These are phyloP conservation scores for Tachina grossa DNA, from an alignment of 2,888 invertebrate genomes.

Conservation along the genomic window DNA sequence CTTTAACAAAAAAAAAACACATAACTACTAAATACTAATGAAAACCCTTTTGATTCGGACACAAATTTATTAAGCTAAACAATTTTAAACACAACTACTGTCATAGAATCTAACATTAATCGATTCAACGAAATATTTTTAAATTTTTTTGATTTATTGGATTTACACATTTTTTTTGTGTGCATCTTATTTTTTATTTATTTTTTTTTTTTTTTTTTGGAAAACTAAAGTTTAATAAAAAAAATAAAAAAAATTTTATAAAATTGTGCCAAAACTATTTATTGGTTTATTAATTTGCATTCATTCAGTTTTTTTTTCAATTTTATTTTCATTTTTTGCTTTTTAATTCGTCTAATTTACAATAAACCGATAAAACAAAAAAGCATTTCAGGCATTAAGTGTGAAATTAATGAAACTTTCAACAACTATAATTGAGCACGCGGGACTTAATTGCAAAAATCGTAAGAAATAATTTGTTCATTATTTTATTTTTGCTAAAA, in stretches of 20 bases:
- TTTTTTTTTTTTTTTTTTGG: too few relatives aligned
- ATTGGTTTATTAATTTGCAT: constrained; percentile 9
- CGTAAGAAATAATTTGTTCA: neutral
- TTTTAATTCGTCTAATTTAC: neutral
- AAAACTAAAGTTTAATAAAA: neutral
- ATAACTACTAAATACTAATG: too few relatives aligned
- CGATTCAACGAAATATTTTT: too few relatives aligned
- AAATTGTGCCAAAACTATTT: neutral
- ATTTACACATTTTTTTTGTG: too few relatives aligned
- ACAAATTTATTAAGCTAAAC: too few relatives aligned
- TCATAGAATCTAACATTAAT: too few relatives aligned
- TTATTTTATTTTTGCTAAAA: neutral
- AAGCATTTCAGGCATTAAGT: constrained; percentile 33
- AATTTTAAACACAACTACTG: too few relatives aligned
- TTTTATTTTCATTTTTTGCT: neutral
- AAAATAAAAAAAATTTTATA: too few relatives aligned
- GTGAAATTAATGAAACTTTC: constrained; percentile 50
- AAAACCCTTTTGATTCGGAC: too few relatives aligned
- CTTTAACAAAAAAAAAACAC: too few relatives aligned
- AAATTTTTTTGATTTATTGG: too few relatives aligned
- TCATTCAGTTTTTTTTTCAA: constrained; percentile 15
- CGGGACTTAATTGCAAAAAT: constrained; percentile 39
- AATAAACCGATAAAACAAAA: constrained; percentile 27
- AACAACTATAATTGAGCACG: constrained; percentile 61
- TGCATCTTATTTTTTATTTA: too few relatives aligned